Evolutionary conservation across 1,140 invertebrate genomes (phyloP).

Genomic region (Leucophenga varia): DNA sequence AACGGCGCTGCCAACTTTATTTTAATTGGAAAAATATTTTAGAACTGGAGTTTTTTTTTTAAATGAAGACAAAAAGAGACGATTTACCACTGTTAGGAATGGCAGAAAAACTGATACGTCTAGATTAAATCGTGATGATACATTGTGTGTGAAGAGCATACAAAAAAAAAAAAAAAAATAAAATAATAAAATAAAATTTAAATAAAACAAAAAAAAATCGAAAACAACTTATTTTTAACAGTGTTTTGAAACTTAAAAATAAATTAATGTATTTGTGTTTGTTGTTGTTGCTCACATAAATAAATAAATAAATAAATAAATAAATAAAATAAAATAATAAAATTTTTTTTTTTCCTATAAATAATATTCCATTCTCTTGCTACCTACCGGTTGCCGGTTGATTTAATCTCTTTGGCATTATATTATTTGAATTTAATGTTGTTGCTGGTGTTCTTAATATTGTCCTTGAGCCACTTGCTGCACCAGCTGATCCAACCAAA

Average conservation of each 20-base stretch:
- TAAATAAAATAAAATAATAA: too few relatives aligned
- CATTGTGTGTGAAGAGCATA: too few relatives aligned
- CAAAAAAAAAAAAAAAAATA: constrained; percentile 15
- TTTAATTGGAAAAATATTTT: too few relatives aligned
- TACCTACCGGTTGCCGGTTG: constrained; percentile 31
- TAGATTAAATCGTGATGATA: too few relatives aligned
- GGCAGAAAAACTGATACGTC: too few relatives aligned
- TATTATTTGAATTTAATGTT: constrained; percentile 19
- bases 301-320: too few relatives aligned
- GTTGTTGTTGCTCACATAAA: constrained; percentile 3
- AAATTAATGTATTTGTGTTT: constrained; percentile 7
- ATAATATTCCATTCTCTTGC: too few relatives aligned
- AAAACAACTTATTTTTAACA: constrained; percentile 12
- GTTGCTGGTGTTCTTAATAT: constrained; percentile 21
- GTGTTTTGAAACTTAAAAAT: too few relatives aligned
- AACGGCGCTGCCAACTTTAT: too few relatives aligned
- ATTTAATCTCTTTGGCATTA: constrained; percentile 46
- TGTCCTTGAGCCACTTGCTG: constrained; percentile 15
- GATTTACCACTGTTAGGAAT: too few relatives aligned
- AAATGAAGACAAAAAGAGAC: constrained; percentile 2
- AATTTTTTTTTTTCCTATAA: too few relatives aligned
- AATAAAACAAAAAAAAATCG: constrained; percentile 12
- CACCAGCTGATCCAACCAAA: too few relatives aligned
- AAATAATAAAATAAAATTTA: neutral
- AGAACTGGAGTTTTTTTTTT: constrained; percentile 1